These are phyloP conservation scores for Hesperia comma DNA, from an alignment of 2,888 invertebrate species.

Conservation along the genomic window DNA sequence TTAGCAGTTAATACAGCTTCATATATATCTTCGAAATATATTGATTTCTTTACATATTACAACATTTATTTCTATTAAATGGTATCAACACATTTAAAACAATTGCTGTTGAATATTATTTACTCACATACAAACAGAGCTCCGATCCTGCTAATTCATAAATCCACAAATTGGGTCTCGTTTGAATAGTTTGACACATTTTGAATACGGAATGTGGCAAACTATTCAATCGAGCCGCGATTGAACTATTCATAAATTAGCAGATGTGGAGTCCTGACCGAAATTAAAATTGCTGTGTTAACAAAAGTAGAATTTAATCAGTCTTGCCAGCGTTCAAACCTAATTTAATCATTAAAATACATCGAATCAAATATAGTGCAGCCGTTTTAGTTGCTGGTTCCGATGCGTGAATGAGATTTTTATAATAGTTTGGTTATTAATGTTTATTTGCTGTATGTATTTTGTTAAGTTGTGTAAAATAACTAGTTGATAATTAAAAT, in stretches of 20 bases:
- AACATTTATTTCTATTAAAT: background rate
- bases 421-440: slow-evolving; percentile 66
- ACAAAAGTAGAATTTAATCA: slow-evolving; percentile 10
- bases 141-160: no score
- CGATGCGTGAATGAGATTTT: slow-evolving; percentile 65
- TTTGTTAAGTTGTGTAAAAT: slow-evolving; percentile 85
- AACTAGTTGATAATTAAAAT: slow-evolving; percentile 79
- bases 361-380: slow-evolving; percentile 28
- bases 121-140: no score
- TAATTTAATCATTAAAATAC: slow-evolving; percentile 22
- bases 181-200: no score
- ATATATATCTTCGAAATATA: no score
- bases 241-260: background rate
- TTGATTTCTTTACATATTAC: background rate
- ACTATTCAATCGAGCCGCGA: no score
- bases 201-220: no score
- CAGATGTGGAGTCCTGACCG: no score
- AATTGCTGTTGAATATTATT: slow-evolving; percentile 8
- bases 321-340: slow-evolving; percentile 36
- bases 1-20: no score
- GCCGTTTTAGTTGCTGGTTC: slow-evolving; percentile 37
- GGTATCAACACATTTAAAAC: slow-evolving; percentile 7
- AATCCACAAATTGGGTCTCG: no score
- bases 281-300: slow-evolving; percentile 18
- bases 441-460: slow-evolving; percentile 82